These are phyloP conservation scores for Oryctes rhinoceros DNA, from an alignment of 1,140 invertebrate genomes.

Conservation along the genomic window DNA sequence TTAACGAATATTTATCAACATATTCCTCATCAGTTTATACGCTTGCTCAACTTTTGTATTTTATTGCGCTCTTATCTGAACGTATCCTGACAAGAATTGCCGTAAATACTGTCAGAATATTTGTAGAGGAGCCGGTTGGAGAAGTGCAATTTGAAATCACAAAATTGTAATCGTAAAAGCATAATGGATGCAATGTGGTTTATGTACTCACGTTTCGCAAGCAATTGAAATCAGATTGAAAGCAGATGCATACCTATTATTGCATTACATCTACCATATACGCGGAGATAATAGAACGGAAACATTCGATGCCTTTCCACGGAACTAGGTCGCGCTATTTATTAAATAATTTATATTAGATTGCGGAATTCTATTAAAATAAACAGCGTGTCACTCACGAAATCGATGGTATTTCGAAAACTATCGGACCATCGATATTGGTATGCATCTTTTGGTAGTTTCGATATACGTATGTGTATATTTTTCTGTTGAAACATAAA, in stretches of 20 bases:
- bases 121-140: background rate
- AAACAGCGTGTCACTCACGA: constrained; percentile 2
- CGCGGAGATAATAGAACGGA: constrained; percentile 8
- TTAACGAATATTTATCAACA: constrained; percentile 12
- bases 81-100: background rate
- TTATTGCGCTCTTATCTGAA: background rate
- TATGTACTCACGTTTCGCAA: background rate
- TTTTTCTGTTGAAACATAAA: constrained; percentile 2
- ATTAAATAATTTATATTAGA: constrained; percentile 17
- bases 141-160: background rate
- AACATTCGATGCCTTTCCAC: background rate
- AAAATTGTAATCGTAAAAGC: background rate
- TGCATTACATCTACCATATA: background rate
- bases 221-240: constrained; percentile 5
- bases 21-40: background rate
- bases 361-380: constrained; percentile 15
- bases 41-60: background rate
- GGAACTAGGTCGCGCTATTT: background rate
- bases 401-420: constrained; percentile 16
- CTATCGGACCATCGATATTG: background rate
- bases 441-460: background rate
- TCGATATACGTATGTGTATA: background rate
- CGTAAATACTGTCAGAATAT: background rate
- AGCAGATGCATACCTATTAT: constrained; percentile 3
- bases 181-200: background rate